Evolutionary conservation across 2,113 vertebrate genomes (phyloP).

Genomic region (Todiramphus saurophagus): DNA sequence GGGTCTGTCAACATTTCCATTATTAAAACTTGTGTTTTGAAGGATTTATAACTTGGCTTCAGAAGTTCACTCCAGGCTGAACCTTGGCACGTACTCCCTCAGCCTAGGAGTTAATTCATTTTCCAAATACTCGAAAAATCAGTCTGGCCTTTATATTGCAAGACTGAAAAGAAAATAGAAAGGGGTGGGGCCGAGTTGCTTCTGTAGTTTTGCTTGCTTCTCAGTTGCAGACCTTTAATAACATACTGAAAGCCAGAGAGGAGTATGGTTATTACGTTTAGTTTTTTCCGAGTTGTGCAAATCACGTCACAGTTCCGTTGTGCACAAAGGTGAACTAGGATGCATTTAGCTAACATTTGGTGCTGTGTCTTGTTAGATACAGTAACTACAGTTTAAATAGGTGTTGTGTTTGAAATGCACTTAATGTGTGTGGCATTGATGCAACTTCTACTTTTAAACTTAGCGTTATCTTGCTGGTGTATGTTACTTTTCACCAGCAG

Average conservation of each 20-base stretch:
- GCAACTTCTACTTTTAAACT: not conserved
- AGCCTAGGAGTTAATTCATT: constrained; percentile 54
- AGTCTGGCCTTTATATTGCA: not conserved
- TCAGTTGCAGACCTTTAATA: not conserved
- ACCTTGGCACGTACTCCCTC: not conserved
- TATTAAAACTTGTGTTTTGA: constrained; percentile 44
- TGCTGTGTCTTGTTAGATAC: not conserved
- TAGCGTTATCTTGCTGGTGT: not conserved
- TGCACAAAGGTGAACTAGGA: not conserved
- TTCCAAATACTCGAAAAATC: constrained; percentile 23
- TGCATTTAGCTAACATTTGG: not conserved
- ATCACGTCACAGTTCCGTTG: fast-evolving
- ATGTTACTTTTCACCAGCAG: not conserved
- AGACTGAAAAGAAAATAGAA: not conserved
- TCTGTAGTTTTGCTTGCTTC: not conserved
- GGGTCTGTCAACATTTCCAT: constrained; percentile 57
- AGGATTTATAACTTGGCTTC: constrained; percentile 11
- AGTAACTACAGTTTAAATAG: not conserved
- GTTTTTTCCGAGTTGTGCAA: not conserved
- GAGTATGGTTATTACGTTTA: not conserved
- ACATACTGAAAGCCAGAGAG: not conserved
- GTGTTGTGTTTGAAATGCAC: not conserved
- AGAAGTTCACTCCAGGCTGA: constrained; percentile 10
- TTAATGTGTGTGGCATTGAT: not conserved
- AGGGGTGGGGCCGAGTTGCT: not conserved